Conservation (phyloP, 2,113 vertebrate genomes). For the Lanius ludovicianus region DNA sequence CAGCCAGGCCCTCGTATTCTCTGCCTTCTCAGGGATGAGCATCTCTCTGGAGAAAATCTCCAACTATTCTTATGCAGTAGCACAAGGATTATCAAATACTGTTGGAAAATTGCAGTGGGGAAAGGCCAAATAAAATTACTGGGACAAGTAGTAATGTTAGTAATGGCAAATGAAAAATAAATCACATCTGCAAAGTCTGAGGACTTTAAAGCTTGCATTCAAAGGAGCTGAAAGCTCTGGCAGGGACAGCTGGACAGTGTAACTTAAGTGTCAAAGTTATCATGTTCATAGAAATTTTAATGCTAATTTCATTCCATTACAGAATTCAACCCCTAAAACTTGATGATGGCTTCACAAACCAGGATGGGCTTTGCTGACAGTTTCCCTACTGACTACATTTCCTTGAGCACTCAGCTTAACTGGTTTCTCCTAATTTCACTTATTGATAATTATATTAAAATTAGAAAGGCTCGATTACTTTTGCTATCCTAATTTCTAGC, state of each 20-base stretch:
- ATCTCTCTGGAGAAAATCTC: neutral
- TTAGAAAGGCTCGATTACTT: neutral
- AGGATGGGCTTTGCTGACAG: neutral
- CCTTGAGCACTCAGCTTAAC: neutral
- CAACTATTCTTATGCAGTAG: neutral
- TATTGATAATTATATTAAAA: neutral
- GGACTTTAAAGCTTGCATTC: neutral
- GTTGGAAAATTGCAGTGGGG: neutral
- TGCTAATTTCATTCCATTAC: neutral
- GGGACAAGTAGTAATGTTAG: neutral
- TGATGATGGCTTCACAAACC: neutral
- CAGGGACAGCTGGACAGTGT: neutral
- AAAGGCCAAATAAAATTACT: slow-evolving; percentile 13
- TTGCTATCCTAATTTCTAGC: neutral
- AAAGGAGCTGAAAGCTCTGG: neutral
- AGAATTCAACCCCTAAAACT: neutral
- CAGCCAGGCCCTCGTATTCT: neutral
- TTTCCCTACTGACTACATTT: neutral
- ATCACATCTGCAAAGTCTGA: neutral
- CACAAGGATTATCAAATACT: neutral
- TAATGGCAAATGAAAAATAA: neutral
- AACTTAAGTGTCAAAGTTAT: neutral
- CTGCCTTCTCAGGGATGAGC: neutral
- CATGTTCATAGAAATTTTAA: neutral
- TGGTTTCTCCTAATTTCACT: neutral